Evolutionary conservation across 2,113 vertebrate species (phyloP), one percentile per base, ranked within the genome.

Genomic region (Panthera uncia): DNA sequence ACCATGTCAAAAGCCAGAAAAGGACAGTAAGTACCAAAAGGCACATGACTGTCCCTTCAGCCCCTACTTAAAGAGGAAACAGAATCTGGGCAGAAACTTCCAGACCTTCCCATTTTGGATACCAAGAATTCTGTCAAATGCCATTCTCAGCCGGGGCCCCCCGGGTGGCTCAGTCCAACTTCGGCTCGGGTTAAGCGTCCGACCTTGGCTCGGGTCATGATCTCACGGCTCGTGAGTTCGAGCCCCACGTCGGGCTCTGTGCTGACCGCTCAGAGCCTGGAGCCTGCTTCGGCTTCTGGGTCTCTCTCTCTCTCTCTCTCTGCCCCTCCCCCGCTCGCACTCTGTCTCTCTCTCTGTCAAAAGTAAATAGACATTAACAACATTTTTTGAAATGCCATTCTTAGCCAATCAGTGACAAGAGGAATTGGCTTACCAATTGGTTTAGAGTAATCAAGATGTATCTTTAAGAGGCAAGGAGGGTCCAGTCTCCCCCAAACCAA

Each of bases 241-340:
- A 25, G 0, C 2, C 21, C 57, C 57, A 1, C 3, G 8, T 61
- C 57, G 1, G 7, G 57, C 18, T 61, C 21, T 25, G 57, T 61
- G 57, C 57, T 61, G 57, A 61, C 21, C 8, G 57, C 21, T 61
- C 57, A 10, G 57, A 61, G 57, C 57, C 57, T 61, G 57, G 57
- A 61, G 8, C 21, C 57, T 23, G 57, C 57, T 61, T 61, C 21
- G 0, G 57, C 21, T 61, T 61, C 57, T 61, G 21, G 19, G 18
- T 57, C 55, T 57, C 55, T 7, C 55, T 36, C 36, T 57, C 55
- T 57, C 52, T 57, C 55, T 19, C 57, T 23, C 21, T 61, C 57
- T 50, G 10, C 50, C 50, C 10, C 50, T 50, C 50, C 50, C 10
- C 50, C 3, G 1, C 13, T 50, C 13, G 3, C 50, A 50, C 50